Conservation (phyloP, 2,888 invertebrate species). For the Tenthredo notha region DNA sequence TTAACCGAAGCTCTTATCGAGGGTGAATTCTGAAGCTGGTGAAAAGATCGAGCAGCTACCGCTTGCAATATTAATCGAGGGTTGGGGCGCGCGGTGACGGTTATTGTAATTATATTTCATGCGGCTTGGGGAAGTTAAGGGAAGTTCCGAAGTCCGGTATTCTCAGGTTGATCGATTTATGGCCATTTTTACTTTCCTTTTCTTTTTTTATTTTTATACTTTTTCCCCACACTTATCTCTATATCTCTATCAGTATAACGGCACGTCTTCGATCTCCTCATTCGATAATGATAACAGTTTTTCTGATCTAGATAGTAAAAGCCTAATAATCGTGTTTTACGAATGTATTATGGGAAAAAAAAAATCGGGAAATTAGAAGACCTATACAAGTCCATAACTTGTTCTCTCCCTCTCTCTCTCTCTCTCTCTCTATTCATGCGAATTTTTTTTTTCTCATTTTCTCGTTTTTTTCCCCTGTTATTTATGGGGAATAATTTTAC, state of each 20-base stretch:
- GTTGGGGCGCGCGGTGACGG: conserved; percentile 17
- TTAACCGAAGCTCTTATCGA: conserved; percentile 9
- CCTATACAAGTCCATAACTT: not conserved
- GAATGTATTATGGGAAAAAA: not conserved
- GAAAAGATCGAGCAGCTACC: not conserved
- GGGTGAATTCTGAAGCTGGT: not conserved
- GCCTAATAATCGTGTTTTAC: not conserved
- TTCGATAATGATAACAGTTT: not conserved
- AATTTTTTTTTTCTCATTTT: not conserved
- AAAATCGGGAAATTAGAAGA: not conserved
- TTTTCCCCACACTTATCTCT: not conserved
- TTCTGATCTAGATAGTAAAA: not conserved
- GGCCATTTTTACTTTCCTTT: not conserved
- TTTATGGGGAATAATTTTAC: conserved; percentile 15
- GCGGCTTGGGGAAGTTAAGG: not conserved
- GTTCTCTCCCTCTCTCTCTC: not conserved
- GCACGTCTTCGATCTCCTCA: not conserved
- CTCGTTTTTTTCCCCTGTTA: not conserved
- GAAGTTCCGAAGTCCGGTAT: not conserved
- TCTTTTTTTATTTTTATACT: too few relatives aligned
- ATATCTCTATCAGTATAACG: too few relatives aligned
- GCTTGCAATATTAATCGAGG: conserved; percentile 18
- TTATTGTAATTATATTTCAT: conserved; percentile 30
- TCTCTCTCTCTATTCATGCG: not conserved
- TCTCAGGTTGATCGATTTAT: conserved; percentile 32